Base-by-base conservation (phyloP, 1,140 invertebrate species). In the Aphelinus atriplicis region DNA sequence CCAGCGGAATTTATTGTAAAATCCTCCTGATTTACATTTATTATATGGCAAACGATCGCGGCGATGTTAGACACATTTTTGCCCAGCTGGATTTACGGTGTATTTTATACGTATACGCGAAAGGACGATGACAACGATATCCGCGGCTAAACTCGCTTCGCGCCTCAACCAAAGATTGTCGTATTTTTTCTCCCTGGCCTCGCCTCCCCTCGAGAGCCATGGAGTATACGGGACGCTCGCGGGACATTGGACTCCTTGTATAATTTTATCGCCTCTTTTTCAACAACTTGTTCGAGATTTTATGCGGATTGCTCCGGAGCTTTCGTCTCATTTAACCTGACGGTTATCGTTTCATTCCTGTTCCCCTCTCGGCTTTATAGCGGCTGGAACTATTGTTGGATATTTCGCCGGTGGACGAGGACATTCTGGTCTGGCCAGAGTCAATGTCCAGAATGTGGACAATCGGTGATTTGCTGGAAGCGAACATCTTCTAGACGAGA, bases 241-340 rank as follows among this genome's bases (percentile, higher is more conserved):
- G 45, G 65, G 68, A 74, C 62, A 53, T 68, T 67, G 65, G 68
- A 68, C 68, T 74, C 58, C 64, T 56, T 63, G 65, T 63, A 47
- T 70, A 50, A 75, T 75, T 74, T 69, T 74, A 75, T 70, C 61
- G 45, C 55, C 61, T 48, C 48, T 45, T 43, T 62, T 74, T 68
- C 50, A 51, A 67, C 51, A 57, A 62, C 65, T 63, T 63, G 72
- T 62, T 62, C 55, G 58, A 26, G n/a, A 68, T 55, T 74, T 68
- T 74, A 62, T 74, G 57, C 65, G 47, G 56, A 68, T 51, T 42
- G 48, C 65, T 47, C 26, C 10, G 45, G 48, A 26, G 50, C 62
- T 74, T 68, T 74, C 53, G 47, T 74, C 62, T 74, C 66, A 73
- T 67, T 73, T 66, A 66, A 26, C 26, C 26, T 26, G 26, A 26